These are phyloP conservation scores for Salmo trutta DNA, from an alignment of 2,797 vertebrate species.

Conservation along the genomic window DNA sequence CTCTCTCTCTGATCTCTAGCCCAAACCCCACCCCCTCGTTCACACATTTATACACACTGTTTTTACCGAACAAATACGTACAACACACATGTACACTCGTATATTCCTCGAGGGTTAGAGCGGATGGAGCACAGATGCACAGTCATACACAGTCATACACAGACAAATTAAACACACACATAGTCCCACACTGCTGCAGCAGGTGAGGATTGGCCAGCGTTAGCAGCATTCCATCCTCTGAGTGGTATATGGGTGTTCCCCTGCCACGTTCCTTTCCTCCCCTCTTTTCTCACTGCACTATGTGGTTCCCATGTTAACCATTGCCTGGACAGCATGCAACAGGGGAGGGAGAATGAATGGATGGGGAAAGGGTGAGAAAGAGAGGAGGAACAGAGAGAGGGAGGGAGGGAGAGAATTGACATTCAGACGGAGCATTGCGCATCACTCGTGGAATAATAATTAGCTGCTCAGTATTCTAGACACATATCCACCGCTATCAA, in stretches of 20 bases:
- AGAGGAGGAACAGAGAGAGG: conserved; percentile 37
- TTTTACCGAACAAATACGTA: conserved; percentile 69
- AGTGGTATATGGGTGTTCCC: conserved; percentile 3
- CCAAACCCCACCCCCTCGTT: conserved; percentile 66
- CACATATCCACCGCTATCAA: conserved; percentile 81
- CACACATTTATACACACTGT: conserved; percentile 70
- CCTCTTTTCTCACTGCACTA: conserved; percentile 42
- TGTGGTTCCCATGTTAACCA: conserved; percentile 63
- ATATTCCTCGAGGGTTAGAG: conserved; percentile 5
- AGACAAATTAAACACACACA: conserved; percentile 19
- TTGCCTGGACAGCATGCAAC: conserved; percentile 58
- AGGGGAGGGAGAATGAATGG: conserved; percentile 4
- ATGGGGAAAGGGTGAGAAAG: conserved; percentile 14
- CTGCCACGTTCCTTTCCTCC: conserved; percentile 29
- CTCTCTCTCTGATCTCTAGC: conserved; percentile 68
- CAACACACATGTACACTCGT: conserved; percentile 28
- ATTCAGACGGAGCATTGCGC: conserved; percentile 72
- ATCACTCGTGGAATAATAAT: conserved; percentile 81
- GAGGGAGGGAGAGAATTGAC: conserved; percentile 65
- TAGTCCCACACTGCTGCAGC: conserved; percentile 12
- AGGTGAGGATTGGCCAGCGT: conserved; percentile 42
- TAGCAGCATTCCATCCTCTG: not conserved
- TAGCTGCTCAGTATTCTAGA: conserved; percentile 79
- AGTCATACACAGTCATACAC: conserved; percentile 3
- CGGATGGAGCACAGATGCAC: conserved; percentile 22